These are phyloP conservation scores for Zaprionus tsacasi DNA, from an alignment of 1,140 invertebrate genomes.

Conservation along the genomic window DNA sequence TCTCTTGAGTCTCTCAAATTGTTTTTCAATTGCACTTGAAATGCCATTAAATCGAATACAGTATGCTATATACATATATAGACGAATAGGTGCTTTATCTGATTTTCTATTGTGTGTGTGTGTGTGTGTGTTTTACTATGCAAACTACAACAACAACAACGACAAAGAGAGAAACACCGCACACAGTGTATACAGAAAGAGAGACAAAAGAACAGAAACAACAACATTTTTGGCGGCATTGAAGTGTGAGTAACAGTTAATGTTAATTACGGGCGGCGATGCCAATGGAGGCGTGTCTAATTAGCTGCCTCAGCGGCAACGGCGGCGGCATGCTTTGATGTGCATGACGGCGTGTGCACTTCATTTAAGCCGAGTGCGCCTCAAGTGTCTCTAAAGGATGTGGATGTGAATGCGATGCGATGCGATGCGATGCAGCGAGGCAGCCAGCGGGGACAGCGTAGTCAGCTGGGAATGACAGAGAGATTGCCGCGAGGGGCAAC, in stretches of 20 bases:
- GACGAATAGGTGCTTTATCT: neutral
- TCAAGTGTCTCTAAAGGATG: slow-evolving; percentile 75
- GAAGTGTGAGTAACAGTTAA: slow-evolving; percentile 57
- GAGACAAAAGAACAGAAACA: slow-evolving; percentile 16
- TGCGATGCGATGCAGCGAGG: slow-evolving; percentile 24
- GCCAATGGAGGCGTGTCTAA: slow-evolving; percentile 69
- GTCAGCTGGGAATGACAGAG: slow-evolving; percentile 9
- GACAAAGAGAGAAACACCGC: slow-evolving; percentile 23
- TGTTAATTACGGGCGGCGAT: slow-evolving; percentile 61
- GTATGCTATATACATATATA: neutral
- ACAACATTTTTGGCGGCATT: slow-evolving; percentile 39
- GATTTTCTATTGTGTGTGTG: neutral
- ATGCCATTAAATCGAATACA: neutral
- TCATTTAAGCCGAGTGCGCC: slow-evolving; percentile 78
- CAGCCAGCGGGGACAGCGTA: slow-evolving; percentile 20
- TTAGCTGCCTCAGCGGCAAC: slow-evolving; percentile 54
- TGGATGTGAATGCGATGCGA: neutral
- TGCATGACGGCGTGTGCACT: slow-evolving; percentile 77
- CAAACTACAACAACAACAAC: slow-evolving; percentile 12
- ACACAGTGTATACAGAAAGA: neutral
- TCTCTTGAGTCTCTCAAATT: neutral
- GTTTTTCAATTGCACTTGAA: neutral
- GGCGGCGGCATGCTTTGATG: slow-evolving; percentile 66
- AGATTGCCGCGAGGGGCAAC: neutral
- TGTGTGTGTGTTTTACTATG: slow-evolving; percentile 13